These are phyloP conservation scores for Polymixis lichenea DNA, from an alignment of 2,888 invertebrate species.

Conservation along the genomic window DNA sequence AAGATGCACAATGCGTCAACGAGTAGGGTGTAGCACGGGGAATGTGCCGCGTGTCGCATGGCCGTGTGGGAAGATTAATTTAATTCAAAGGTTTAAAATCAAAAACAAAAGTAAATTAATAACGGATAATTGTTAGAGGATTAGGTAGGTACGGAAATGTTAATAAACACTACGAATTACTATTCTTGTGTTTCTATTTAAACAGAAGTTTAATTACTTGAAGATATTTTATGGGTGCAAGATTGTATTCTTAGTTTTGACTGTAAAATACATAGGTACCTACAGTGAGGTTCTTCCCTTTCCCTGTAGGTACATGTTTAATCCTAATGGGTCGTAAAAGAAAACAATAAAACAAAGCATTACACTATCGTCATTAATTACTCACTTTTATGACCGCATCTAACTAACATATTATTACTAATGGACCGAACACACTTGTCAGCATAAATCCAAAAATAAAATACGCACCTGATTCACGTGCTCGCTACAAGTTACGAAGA, in stretches of 20 bases:
- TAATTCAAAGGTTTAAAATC: neutral
- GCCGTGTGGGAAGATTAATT: neutral
- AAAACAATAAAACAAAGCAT: constrained; percentile 37
- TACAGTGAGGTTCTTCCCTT: neutral
- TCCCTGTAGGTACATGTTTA: constrained; percentile 14
- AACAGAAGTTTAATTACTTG: constrained; percentile 1
- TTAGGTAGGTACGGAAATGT: neutral
- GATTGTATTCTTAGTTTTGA: constrained; percentile 4
- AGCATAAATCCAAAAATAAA: neutral
- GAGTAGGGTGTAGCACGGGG: constrained; percentile 1
- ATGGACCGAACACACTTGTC: constrained; percentile 2
- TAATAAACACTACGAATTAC: neutral
- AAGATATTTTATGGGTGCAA: neutral
- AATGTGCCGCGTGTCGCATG: constrained; percentile 29
- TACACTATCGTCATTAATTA: constrained; percentile 28
- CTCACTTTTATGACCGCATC: constrained; percentile 22
- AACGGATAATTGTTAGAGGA: no score
- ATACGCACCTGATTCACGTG: neutral
- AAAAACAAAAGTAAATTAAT: neutral
- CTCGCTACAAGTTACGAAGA: neutral
- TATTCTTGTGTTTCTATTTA: constrained; percentile 12
- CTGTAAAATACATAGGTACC: constrained; percentile 10
- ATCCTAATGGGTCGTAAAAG: constrained; percentile 23
- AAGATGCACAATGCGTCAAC: constrained; percentile 12
- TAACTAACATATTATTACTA: constrained; percentile 7